Evolutionary conservation across 2,888 invertebrate species (phyloP), one percentile per base, ranked within the genome.

Genomic region (Glyphotaelius pellucidus): DNA sequence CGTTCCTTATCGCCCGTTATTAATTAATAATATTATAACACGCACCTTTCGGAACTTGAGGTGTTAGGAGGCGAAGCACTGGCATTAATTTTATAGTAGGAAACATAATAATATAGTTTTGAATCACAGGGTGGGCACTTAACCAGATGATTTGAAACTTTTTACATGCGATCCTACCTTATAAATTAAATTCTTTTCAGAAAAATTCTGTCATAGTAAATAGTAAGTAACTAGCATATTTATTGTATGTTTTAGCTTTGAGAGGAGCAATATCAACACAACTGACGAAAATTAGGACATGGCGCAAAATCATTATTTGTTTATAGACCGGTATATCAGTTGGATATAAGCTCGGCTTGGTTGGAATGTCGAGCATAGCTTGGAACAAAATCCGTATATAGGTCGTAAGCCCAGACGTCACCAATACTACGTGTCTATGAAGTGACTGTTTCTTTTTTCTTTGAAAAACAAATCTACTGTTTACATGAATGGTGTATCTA

Each of bases 1-100:
- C 91, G 89, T 90, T 90, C 52, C 89, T 91, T 91, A 91, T 91
- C 91, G 38, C 31, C 52, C 80, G 32, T 91, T 91, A 91, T 91
- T 91, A 91, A 91, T 67, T 67, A 67, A 67, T 67, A 67, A 91
- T 89, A 89, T 89, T 84, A 89, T 67, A 91, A 89, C 91, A 91
- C 91, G 91, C 91, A 91, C 84, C 84, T 89, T 89, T 80, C n/a
- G 25, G 25, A 2, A 32, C 86, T 47, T 89, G 89, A 14, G 89
- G 89, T 79, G 52, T 89, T 89, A 89, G 35, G 35, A 38, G 83
- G 32, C 35, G 67, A 67, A 14, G 25, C 52, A 67, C 67, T 7
- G 67, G 67, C 30, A 88, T 88, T 88, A 67, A 38, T 52, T 38
- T 32, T 42, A 30, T 30, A 19, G 14, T 31, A 25, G 7, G 67